Evolutionary conservation across 2,113 vertebrate genomes (phyloP), one percentile per base, ranked within the genome.

Genomic region (Oreochromis tanganicae): DNA sequence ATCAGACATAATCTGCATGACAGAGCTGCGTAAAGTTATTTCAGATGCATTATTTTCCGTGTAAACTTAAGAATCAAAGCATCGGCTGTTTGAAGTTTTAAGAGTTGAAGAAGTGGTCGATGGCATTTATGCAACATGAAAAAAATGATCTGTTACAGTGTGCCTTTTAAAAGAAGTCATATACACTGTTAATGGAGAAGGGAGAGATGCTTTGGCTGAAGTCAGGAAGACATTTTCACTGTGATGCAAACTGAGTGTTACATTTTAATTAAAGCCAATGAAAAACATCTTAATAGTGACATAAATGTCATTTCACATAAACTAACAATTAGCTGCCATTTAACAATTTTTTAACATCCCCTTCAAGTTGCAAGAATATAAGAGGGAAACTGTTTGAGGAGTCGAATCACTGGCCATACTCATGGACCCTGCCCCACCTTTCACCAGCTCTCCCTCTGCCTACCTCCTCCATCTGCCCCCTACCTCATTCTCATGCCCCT

Each of bases 401-500:
- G 73, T 63, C 54, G 7, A 57, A 75, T 63, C 78, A 11, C 9
- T 8, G 63, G 41, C 61, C 71, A 38, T 34, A 55, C 34, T 85
- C 12, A 68, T 78, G 81, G 79, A 36, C 71, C 81, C 38, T 5
- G 86, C 78, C 46, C 36, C 63, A 14, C 54, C 6, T 82, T 68
- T n/a, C 52, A 48, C 61, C 13, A 13, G 5, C 46, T 41, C 61
- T 16, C 71, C 21, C 38, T 78, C 43, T 29, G 43, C 52, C 78
- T 61, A 61, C 84, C 71, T 66, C 81, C 14, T 73, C 85, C 86
- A 89, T 87, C 68, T 90, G 54, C 88, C 66, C 85, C 85, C 85
- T 54, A 87, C 92, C 86, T 94, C 87, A 81, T 87, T 90, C 90
- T 89, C 90, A 82, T 85, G 80, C 79, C 63, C 73, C 83, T 90